Conservation (phyloP, 2,113 vertebrate genomes). For the Procavia capensis region DNA sequence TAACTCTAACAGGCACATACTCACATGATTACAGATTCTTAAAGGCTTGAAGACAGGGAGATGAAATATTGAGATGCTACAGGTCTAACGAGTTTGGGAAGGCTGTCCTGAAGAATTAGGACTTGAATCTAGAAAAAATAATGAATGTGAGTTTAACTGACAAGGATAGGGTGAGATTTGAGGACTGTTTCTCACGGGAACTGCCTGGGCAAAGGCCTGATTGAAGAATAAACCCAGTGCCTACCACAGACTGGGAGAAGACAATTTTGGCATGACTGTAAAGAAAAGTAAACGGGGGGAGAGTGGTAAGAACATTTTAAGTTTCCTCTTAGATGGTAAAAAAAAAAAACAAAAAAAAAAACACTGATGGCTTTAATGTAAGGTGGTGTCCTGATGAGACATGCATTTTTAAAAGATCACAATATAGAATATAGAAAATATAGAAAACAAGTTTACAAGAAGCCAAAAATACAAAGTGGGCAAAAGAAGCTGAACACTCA, state of each 20-base stretch:
- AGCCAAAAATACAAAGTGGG: too few relatives aligned
- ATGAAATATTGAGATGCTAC: not conserved
- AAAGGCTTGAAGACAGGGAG: not conserved
- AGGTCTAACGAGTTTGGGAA: slow-evolving; percentile 6
- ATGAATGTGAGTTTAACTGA: not conserved
- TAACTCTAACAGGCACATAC: not conserved
- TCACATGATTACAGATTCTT: not conserved
- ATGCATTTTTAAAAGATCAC: too few relatives aligned
- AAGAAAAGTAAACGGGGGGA: not conserved
- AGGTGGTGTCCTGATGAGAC: too few relatives aligned
- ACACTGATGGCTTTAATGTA: too few relatives aligned
- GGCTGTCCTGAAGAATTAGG: not conserved
- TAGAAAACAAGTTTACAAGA: too few relatives aligned
- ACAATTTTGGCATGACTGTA: not conserved
- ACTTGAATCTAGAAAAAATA: not conserved
- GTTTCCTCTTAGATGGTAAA: too few relatives aligned
- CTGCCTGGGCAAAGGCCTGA: not conserved
- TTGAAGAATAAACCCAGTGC: not conserved
- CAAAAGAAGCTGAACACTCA: too few relatives aligned
- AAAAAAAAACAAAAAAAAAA: too few relatives aligned
- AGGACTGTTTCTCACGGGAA: not conserved
- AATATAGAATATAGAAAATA: too few relatives aligned
- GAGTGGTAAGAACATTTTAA: too few relatives aligned
- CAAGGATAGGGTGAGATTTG: not conserved
- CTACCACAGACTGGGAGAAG: not conserved